phyloP scores from a whole-genome alignment of 2,888 invertebrate genomes.

The Ischnura elegans region DNA sequence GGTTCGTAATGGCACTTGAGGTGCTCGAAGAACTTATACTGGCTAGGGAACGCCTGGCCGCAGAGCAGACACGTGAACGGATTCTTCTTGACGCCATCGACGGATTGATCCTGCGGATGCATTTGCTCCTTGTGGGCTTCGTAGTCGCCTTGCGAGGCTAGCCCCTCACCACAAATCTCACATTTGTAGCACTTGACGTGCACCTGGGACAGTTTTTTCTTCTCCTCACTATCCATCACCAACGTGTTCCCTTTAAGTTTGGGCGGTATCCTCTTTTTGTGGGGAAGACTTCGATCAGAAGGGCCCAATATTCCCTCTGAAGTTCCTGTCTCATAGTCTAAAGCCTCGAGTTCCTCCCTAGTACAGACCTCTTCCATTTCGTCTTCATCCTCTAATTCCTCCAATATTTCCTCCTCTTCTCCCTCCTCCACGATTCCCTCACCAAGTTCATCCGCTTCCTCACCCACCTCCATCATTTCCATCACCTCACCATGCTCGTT shows the following conservation, averaged over 20 bases:
- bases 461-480: constrained; percentile 46
- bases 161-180: constrained; percentile 78
- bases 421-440: constrained; percentile 77
- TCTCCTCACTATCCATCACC: constrained; percentile 72
- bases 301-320: constrained; percentile 74
- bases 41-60: constrained; percentile 86
- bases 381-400: constrained; percentile 71
- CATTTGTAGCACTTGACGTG: constrained; percentile 76
- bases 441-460: constrained; percentile 69
- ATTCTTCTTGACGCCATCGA: constrained; percentile 71
- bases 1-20: constrained; percentile 91
- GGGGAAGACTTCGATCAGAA: constrained; percentile 84
- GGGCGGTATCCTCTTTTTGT: constrained; percentile 91
- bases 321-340: constrained; percentile 77
- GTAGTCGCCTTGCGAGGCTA: constrained; percentile 76
- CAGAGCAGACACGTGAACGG: constrained; percentile 89
- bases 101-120: constrained; percentile 51
- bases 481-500: constrained; percentile 57
- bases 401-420: constrained; percentile 74
- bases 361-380: constrained; percentile 67
- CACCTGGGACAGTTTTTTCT: constrained; percentile 73
- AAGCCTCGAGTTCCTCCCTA: constrained; percentile 75
- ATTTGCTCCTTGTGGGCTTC: constrained; percentile 72
- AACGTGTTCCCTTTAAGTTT: constrained; percentile 81
- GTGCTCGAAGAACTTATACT: constrained; percentile 91